These are phyloP conservation scores for Calliphora vicina DNA, from an alignment of 1,140 invertebrate genomes.

Conservation along the genomic window DNA sequence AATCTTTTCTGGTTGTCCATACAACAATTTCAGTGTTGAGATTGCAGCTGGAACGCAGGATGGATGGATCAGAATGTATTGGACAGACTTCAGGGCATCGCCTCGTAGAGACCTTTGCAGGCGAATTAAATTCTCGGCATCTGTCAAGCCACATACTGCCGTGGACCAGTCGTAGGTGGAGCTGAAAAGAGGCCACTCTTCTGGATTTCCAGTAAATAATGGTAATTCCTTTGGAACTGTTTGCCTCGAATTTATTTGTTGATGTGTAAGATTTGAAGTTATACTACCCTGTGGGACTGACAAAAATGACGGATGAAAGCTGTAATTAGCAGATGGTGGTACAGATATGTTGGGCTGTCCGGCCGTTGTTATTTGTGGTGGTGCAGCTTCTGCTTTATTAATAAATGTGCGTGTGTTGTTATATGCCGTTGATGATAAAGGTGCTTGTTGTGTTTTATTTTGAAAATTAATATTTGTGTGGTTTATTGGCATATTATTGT, in stretches of 20 bases:
- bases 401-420: not conserved
- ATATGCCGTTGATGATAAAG: not conserved
- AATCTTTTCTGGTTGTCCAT: not conserved
- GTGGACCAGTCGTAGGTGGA: conserved; percentile 31
- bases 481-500: not conserved
- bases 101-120: conserved; percentile 32
- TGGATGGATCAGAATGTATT: not conserved
- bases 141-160: conserved; percentile 28
- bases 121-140: conserved; percentile 36
- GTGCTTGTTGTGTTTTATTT: not conserved
- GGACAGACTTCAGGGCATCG: conserved; percentile 26
- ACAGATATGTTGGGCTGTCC: not conserved
- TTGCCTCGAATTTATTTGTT: not conserved
- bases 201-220: conserved; percentile 31
- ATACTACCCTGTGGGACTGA: not conserved
- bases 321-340: not conserved
- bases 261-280: not conserved
- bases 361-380: not conserved
- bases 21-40: not conserved
- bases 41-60: not conserved
- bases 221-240: conserved; percentile 31
- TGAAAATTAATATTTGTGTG: not conserved
- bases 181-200: conserved; percentile 39
- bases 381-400: not conserved
- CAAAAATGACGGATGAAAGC: not conserved